Conservation (phyloP, 92 coral and sea anemone genomes). For the Anthopleura xanthogrammica region DNA sequence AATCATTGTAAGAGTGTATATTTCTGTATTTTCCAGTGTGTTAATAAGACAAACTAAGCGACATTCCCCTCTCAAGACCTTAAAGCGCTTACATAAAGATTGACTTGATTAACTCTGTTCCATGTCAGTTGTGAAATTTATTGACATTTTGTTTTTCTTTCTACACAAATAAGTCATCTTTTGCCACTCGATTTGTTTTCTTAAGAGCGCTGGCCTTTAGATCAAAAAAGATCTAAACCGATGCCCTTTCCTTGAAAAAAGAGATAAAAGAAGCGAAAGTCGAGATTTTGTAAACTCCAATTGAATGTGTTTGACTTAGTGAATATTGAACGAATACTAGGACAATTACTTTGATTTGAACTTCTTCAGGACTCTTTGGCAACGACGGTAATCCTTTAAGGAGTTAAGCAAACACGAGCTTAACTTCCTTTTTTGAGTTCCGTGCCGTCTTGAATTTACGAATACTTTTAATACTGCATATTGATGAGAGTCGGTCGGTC, state of each 20-base stretch:
- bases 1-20: background rate
- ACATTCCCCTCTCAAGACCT: background rate
- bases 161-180: background rate
- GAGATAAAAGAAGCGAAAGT: background rate
- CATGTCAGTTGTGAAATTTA: background rate
- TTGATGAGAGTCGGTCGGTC: background rate
- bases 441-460: conserved; percentile 13
- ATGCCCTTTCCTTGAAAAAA: background rate
- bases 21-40: background rate
- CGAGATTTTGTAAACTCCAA: conserved; percentile 4
- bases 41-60: background rate
- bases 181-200: background rate
- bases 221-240: background rate
- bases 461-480: conserved; percentile 7
- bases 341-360: conserved; percentile 14
- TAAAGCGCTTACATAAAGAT: conserved; percentile 24
- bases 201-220: background rate
- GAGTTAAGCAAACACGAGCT: conserved; percentile 24
- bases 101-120: conserved; percentile 12
- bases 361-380: conserved; percentile 27
- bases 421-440: conserved; percentile 31
- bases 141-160: background rate
- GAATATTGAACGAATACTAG: background rate
- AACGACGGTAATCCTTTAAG: conserved; percentile 30
- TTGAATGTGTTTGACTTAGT: background rate